Percentiles rank a stretch among this genome's conserved stretches.
These are phyloP conservation scores for Chaetodon auriga DNA, from an alignment of 2,113 vertebrate genomes.

Conservation along the genomic window DNA sequence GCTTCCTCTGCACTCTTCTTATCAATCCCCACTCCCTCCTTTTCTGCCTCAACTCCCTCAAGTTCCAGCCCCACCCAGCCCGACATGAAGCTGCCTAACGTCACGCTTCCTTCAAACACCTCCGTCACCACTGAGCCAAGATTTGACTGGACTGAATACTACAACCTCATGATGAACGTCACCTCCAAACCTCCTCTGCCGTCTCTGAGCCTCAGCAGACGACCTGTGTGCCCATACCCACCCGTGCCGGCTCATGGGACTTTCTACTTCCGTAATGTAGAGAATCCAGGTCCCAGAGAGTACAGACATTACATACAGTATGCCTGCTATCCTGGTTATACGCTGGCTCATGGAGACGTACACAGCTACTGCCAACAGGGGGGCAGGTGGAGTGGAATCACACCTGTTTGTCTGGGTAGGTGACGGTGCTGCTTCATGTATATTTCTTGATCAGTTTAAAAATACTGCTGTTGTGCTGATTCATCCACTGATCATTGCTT, in stretches of 20 bases:
- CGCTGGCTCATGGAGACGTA: slow-evolving; percentile 75
- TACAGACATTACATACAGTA: slow-evolving; percentile 81
- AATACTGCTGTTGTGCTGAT: neutral
- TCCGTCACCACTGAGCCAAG: no score
- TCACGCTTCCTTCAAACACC: neutral
- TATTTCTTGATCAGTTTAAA: neutral
- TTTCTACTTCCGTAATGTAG: slow-evolving; percentile 75
- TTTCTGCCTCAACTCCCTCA: neutral
- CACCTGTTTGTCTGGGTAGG: slow-evolving; percentile 79
- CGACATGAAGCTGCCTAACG: neutral
- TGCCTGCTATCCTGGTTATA: slow-evolving; percentile 80
- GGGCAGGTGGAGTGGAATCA: slow-evolving; percentile 79
- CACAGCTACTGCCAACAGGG: slow-evolving; percentile 79
- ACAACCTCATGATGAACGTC: neutral
- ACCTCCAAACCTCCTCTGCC: neutral
- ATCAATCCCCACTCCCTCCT: neutral
- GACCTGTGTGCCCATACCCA: slow-evolving; percentile 73
- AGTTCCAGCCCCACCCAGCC: neutral
- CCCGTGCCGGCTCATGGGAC: slow-evolving; percentile 78
- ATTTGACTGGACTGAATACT: neutral
- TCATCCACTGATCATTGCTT: no score
- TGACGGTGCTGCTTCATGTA: neutral
- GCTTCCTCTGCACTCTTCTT: neutral
- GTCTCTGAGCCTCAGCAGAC: slow-evolving; percentile 19
- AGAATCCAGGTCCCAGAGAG: slow-evolving; percentile 63